Base-by-base conservation (phyloP, 92 coral and sea anemone genomes). In the Umimayanthus kanabou region DNA sequence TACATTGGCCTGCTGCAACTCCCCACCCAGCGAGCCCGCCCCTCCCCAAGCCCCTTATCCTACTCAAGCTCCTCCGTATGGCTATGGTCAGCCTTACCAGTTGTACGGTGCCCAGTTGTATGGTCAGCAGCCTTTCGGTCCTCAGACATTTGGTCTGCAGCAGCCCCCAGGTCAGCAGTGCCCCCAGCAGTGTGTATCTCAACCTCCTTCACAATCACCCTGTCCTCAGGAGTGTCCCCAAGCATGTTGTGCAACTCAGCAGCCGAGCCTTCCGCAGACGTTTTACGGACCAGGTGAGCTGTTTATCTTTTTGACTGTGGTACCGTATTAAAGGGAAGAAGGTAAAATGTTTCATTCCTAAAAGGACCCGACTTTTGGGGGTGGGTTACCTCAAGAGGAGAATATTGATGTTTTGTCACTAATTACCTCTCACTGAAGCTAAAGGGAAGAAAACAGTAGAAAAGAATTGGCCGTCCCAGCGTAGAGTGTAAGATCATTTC, bases 161-260 rank as follows among this genome's bases (percentile, higher is more conserved):
- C 91, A 74, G 42, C 61, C 88, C 50, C 77, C 57, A 9, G 81
- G 90, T 5, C 92, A 87, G 76, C 95, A 85, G 67, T 94, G 98
- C 73, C 94, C 98, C 10, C 94, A 89, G 80, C 94, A 93, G 73
- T 93, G 95, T 89, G 77, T 88, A n/a, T 87, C 79, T 37, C 65
- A 82, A 47, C 43, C 88, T 16, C 91, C 91, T 45, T 61, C 69
- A 61, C 93, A 85, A 69, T 73, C 94, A 14, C 92, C 92, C 11
- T 94, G 98, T 39, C 98, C 98, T 23, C 93, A 93, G 69, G 40
- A 83, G 13, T 94, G 98, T 45, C 94, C 92, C n/a, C 95, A 94
- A 45, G 22, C 84, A 53, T 90, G 91, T 53, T 91, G 93, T 58
- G 53, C 78, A 14, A 45, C 91, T 57, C 87, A 70, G 73, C 87